These are phyloP conservation scores for Sander lucioperca DNA, from an alignment of 2,113 vertebrate genomes.

Conservation along the genomic window DNA sequence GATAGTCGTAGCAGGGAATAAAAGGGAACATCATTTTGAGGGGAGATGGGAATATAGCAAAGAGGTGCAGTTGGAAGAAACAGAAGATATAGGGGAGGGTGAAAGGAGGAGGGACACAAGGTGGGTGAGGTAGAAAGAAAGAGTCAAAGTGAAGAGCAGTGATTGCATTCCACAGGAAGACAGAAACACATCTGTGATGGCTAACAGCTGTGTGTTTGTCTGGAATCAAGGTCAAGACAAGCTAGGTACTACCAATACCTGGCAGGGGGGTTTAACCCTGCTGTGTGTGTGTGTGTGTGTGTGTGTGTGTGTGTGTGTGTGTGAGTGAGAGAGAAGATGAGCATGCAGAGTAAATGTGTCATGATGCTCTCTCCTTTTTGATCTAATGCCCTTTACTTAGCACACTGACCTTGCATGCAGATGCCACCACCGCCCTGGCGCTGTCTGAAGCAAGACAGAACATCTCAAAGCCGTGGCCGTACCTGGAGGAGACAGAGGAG, in stretches of 20 bases:
- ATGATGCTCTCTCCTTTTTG: not conserved
- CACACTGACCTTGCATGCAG: conserved; percentile 94
- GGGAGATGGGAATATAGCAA: not conserved
- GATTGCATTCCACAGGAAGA: not conserved
- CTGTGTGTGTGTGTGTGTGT: no score
- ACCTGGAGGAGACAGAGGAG: conserved; percentile 83
- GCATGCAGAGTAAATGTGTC: conserved; percentile 17
- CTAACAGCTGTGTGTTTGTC: conserved; percentile 1
- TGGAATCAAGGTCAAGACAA: conserved; percentile 18
- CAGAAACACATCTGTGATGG: conserved; percentile 15
- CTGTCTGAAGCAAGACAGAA: conserved; percentile 93
- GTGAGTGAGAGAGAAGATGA: not conserved
- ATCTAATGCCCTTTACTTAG: conserved; percentile 13
- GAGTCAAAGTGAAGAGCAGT: not conserved
- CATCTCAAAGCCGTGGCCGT: conserved; percentile 97
- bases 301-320: no score
- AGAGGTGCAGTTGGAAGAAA: not conserved
- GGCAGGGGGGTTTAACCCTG: no score
- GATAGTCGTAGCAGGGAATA: not conserved
- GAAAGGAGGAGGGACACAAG: not conserved
- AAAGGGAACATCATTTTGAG: not conserved
- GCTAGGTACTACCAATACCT: conserved; percentile 9
- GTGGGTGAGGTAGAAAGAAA: not conserved
- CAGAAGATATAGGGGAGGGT: not conserved
- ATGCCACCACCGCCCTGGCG: conserved; percentile 89